These are phyloP conservation scores for Meloe dianella DNA, from an alignment of 2,888 invertebrate species.

Conservation along the genomic window DNA sequence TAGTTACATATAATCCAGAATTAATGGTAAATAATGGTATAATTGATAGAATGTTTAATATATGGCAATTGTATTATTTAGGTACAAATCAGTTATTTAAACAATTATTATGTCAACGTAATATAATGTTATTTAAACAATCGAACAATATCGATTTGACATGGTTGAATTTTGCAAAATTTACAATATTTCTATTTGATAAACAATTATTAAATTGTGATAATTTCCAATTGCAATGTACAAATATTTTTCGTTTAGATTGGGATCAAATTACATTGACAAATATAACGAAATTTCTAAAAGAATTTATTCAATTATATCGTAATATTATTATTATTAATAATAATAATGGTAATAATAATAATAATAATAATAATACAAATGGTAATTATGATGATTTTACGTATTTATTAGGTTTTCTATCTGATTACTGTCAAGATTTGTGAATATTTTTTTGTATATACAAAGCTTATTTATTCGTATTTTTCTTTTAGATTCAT, in stretches of 20 bases:
- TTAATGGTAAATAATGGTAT: constrained; percentile 27
- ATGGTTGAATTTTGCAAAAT: constrained; percentile 46
- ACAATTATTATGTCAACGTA: constrained; percentile 47
- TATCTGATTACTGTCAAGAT: constrained; percentile 49
- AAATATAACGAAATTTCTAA: constrained; percentile 44
- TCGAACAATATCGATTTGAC: constrained; percentile 35
- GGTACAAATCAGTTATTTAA: constrained; percentile 45
- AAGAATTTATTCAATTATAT: constrained; percentile 39
- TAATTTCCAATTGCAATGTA: constrained; percentile 69
- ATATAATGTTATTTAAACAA: constrained; percentile 45
- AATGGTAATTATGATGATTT: constrained; percentile 41
- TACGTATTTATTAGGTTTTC: constrained; percentile 47
- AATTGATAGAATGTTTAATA: constrained; percentile 33
- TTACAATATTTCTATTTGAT: constrained; percentile 59
- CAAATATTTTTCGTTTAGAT: constrained; percentile 71
- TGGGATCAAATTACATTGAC: constrained; percentile 60
- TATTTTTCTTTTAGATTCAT: too few relatives aligned
- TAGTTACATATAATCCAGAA: constrained; percentile 41
- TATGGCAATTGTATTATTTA: constrained; percentile 39
- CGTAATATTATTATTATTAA: too few relatives aligned
- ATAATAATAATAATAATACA: too few relatives aligned
- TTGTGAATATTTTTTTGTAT: constrained; percentile 28
- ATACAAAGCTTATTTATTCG: too few relatives aligned
- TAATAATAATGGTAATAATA: too few relatives aligned
- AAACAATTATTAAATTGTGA: constrained; percentile 66